Evolutionary conservation across 2,888 invertebrate genomes (phyloP), one percentile per base, ranked within the genome.

Genomic region (Stegana nigrithorax): DNA sequence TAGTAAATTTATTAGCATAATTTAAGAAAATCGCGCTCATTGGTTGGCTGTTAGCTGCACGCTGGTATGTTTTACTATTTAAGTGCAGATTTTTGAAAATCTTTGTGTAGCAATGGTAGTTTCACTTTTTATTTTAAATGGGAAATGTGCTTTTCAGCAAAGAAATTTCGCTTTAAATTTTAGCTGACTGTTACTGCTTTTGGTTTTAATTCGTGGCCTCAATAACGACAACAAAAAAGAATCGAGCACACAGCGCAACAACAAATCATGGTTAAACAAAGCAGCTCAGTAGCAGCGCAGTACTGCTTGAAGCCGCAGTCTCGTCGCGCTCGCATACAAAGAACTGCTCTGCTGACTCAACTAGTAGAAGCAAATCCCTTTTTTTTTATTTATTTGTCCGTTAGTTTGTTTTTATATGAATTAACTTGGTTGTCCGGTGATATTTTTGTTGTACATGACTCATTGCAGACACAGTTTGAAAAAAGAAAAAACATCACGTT

Each of bases 331-430:
- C n/a, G n/a, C n/a, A n/a, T n/a, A n/a, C n/a, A n/a, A n/a, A n/a
- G n/a, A n/a, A n/a, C n/a, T n/a, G n/a, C n/a, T n/a, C n/a, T n/a
- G n/a, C n/a, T n/a, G n/a, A n/a, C n/a, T n/a, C n/a, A n/a, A n/a
- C n/a, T n/a, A n/a, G n/a, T n/a, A n/a, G n/a, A n/a, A n/a, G n/a
- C n/a, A n/a, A n/a, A n/a, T 14, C 27, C 29, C 7, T n/a, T 55
- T 4, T 2, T 14, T 55, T 6, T 36, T n/a, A 8, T 29, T 14
- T 14, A 68, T 59, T 47, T 53, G 60, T 60, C 66, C 64, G 71
- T 71, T 71, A 69, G 67, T 68, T 72, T 72, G 70, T 70, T 72
- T 64, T 72, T 67, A 67, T 72, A 72, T 67, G 63, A 68, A 70
- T 65, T 66, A 65, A 53, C 53, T 47, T 47, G 23, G 4, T n/a